Evolutionary conservation across 2,113 vertebrate species (phyloP).

Genomic region (Anser brachyrhynchus): DNA sequence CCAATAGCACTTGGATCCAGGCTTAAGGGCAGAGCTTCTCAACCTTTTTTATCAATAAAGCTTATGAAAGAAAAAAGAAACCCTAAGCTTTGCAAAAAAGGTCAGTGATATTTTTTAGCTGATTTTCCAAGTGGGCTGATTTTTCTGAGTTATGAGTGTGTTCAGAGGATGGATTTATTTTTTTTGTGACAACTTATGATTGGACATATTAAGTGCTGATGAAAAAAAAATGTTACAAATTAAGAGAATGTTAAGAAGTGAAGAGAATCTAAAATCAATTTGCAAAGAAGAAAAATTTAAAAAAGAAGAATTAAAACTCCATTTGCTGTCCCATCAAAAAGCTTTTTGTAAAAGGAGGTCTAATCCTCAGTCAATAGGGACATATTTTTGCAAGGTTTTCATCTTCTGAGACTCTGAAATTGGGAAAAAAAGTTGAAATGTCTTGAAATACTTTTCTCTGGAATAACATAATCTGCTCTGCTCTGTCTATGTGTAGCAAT

Average conservation of each 20-base stretch:
- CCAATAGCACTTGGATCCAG: background rate
- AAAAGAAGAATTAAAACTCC: background rate
- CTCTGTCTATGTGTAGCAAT: background rate
- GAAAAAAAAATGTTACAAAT: background rate
- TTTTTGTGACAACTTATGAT: background rate
- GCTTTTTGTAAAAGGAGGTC: background rate
- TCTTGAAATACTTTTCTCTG: background rate
- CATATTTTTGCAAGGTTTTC: background rate
- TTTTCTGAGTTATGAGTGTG: background rate
- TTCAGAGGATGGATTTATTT: background rate
- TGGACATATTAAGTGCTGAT: background rate
- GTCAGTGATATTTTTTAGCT: background rate
- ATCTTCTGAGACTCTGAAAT: background rate
- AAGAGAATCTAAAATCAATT: background rate
- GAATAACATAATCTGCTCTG: background rate
- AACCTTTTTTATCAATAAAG: background rate
- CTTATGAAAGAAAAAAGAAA: background rate
- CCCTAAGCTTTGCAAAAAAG: background rate
- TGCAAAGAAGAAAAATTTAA: background rate
- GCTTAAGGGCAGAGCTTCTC: background rate
- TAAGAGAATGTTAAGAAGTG: background rate
- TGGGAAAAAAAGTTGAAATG: background rate
- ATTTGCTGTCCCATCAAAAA: background rate
- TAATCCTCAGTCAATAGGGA: background rate
- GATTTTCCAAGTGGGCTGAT: background rate